Percentiles rank a stretch among this genome's conserved stretches.
Evolutionary conservation across 2,797 vertebrate species (phyloP).

Genomic region (Orientallactaga sibirica): DNA sequence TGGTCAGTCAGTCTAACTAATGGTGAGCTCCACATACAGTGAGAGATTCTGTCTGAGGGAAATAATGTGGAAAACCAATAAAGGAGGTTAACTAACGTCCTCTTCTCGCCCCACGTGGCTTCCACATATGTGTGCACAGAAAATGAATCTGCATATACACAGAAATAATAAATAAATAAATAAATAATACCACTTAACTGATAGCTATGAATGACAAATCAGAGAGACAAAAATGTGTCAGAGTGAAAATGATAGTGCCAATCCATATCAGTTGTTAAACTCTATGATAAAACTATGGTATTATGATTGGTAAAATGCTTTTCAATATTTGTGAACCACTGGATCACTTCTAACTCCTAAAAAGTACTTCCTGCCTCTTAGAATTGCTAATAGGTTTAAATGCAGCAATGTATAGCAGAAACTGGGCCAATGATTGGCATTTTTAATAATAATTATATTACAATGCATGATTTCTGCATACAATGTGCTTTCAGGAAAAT

Average conservation of each 20-base stretch:
- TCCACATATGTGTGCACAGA: too few species aligned
- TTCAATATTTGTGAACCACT: background rate
- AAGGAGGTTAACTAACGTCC: too few species aligned
- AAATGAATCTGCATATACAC: too few species aligned
- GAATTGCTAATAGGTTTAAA: background rate
- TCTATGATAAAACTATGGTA: background rate
- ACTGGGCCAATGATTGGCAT: background rate
- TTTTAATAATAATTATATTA: background rate
- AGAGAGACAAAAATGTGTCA: background rate
- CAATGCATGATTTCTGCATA: background rate
- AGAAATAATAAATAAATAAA: too few species aligned
- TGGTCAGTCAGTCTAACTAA: too few species aligned
- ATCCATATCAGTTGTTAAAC: fast-evolving
- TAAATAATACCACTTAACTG: background rate
- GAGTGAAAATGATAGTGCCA: background rate
- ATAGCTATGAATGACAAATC: background rate
- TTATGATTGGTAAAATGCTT: background rate
- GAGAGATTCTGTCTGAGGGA: too few species aligned
- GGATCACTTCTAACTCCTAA: background rate
- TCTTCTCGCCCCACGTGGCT: too few species aligned
- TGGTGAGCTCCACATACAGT: too few species aligned
- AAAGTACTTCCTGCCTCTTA: background rate
- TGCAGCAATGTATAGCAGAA: background rate
- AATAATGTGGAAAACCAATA: too few species aligned
- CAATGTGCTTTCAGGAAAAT: background rate